Percentiles rank a stretch among this genome's conserved stretches.
phyloP scores from a whole-genome alignment of 2,797 vertebrate species.

The Columba guinea region DNA sequence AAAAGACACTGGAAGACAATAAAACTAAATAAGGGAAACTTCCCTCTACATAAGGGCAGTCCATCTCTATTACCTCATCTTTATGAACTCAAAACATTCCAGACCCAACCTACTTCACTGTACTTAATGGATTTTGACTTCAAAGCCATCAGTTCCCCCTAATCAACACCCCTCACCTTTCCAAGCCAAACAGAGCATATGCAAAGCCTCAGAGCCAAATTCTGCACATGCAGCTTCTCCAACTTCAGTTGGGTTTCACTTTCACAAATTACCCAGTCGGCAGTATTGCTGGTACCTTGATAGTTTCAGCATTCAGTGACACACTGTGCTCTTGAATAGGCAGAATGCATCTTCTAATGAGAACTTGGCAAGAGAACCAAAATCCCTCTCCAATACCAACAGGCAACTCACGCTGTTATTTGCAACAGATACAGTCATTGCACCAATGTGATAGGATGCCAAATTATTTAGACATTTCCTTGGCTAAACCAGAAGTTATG shows the following conservation, averaged over 20 bases:
- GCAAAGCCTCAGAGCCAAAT: conserved; percentile 13
- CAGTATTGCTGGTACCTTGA: background rate
- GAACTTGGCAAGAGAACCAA: background rate
- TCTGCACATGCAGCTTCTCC: background rate
- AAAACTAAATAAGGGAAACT: background rate
- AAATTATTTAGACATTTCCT: background rate
- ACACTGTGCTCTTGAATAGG: background rate
- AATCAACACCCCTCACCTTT: background rate
- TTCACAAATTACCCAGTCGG: background rate
- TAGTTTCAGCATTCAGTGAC: background rate
- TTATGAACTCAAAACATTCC: background rate
- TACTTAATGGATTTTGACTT: background rate
- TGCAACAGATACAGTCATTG: background rate
- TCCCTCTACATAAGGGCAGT: background rate
- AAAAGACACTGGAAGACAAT: background rate
- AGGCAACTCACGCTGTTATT: background rate
- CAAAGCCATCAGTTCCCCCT: background rate
- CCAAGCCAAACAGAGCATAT: background rate
- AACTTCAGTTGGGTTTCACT: background rate
- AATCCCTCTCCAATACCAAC: background rate
- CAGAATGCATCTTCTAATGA: background rate
- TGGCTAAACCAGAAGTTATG: background rate
- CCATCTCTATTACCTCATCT: background rate
- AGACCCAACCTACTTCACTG: background rate
- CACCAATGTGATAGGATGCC: background rate